Base-by-base conservation (phyloP, 2,888 invertebrate genomes). In the Noctua comes region DNA sequence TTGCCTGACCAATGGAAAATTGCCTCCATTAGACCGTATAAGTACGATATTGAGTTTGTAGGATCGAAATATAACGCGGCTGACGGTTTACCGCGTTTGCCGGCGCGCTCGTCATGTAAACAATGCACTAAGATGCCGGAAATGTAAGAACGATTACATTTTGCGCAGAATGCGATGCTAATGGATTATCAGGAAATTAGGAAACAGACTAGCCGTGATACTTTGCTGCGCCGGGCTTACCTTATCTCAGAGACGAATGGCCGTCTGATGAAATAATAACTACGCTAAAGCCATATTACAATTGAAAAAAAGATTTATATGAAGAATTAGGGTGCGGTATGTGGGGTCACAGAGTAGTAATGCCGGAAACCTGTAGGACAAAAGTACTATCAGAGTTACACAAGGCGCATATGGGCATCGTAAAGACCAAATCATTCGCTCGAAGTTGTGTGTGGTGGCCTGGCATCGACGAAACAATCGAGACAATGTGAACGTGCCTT, bases 171-270 rank as follows among this genome's bases (percentile, higher is more conserved):
- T 24, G 54, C 54, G 54, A 54, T 54, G 31, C 21, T 31, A 31
- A 36, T 64, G 64, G 64, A 64, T 64, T 36, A 64, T 18, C 64
- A 64, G 36, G 64, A 64, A 64, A 36, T 64, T 64, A 64, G 64
- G 36, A 64, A 64, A 64, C 64, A 64, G 21, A 36, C 64, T n/a
- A 64, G 64, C 10, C 16, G 21, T 21, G 64, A 64, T 64, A 36
- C 64, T 4, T 5, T 43, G 43, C 40, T 65, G 40, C 8, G 40
- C 40, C 8, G 40, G 40, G 8, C 0, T 40, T 40, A 40, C 8
- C 40, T 40, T 65, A 65, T 24, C 24, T 65, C 1, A 65, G 36
- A n/a, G n/a, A n/a, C n/a, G n/a, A n/a, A n/a, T n/a, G n/a, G n/a
- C 64, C 36, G 36, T 36, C 64, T 8, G 64, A 36, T 18, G 64